phyloP scores from a whole-genome alignment of 2,113 vertebrate genomes.

The Trichomycterus rosablanca region DNA sequence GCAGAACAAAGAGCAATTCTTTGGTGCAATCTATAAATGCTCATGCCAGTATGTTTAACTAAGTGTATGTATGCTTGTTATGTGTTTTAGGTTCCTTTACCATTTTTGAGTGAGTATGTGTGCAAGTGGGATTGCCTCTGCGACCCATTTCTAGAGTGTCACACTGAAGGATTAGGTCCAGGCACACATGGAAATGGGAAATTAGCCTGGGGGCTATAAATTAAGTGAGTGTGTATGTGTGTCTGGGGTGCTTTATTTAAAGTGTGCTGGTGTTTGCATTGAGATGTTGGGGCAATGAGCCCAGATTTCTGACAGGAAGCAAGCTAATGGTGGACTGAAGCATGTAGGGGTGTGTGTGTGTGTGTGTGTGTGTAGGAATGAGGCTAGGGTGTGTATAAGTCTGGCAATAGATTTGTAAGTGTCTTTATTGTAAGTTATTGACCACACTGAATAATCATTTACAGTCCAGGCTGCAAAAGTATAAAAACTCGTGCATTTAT shows the following conservation, averaged over 20 bases:
- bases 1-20: conserved; percentile 37
- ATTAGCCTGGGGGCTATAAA: conserved; percentile 55
- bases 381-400: conserved; percentile 9
- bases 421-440: no score
- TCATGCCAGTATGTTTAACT: conserved; percentile 21
- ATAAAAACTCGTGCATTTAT: no score
- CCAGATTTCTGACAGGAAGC: conserved; percentile 45
- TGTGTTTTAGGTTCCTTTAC: no score
- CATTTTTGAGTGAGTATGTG: conserved; percentile 19
- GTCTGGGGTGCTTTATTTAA: conserved; percentile 37
- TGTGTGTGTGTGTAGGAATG: conserved; percentile 18
- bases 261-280: conserved; percentile 36
- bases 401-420: no score
- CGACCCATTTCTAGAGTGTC: conserved; percentile 42
- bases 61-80: not conserved
- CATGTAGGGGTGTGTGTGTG: conserved; percentile 4
- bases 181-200: conserved; percentile 60
- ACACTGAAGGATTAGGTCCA: conserved; percentile 55
- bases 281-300: conserved; percentile 23
- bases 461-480: no score
- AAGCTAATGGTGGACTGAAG: conserved; percentile 32
- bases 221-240: conserved; percentile 35
- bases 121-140: conserved; percentile 43
- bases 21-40: conserved; percentile 29
- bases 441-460: no score